These are phyloP conservation scores for Dusona sp. DNA, from an alignment of 2,888 invertebrate species.

Conservation along the genomic window DNA sequence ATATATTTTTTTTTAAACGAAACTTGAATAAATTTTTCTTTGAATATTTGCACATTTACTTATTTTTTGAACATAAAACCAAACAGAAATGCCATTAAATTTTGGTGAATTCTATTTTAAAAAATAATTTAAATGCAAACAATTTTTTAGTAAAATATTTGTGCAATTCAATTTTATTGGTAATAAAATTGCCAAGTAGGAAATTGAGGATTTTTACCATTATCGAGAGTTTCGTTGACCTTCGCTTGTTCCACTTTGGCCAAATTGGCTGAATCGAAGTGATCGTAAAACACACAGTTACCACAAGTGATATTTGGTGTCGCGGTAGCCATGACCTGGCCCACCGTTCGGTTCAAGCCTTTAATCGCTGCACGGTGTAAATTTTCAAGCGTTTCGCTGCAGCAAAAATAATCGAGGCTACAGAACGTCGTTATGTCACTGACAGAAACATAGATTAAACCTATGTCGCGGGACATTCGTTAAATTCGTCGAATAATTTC, in stretches of 20 bases:
- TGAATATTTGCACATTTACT: background rate
- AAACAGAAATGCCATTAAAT: background rate
- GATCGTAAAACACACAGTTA: slow-evolving; percentile 93
- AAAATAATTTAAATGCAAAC: background rate
- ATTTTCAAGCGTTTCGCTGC: background rate
- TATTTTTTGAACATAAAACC: too few relatives aligned
- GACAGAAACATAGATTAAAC: background rate
- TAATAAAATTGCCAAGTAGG: background rate
- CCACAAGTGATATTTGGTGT: slow-evolving; percentile 87
- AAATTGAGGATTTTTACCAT: slow-evolving; percentile 76
- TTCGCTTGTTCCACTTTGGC: slow-evolving; percentile 92
- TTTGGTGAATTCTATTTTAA: slow-evolving; percentile 26
- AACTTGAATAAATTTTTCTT: background rate
- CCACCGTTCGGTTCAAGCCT: slow-evolving; percentile 80
- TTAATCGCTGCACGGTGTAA: slow-evolving; percentile 64
- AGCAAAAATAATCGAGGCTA: background rate
- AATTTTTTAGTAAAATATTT: background rate
- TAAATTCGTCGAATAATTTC: slow-evolving; percentile 7
- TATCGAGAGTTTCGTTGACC: slow-evolving; percentile 70
- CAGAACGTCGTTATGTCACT: background rate
- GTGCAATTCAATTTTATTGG: background rate
- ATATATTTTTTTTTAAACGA: too few relatives aligned
- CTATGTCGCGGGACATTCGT: background rate
- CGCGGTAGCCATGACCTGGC: slow-evolving; percentile 78
- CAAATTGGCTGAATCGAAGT: slow-evolving; percentile 96